Evolutionary conservation across 2,888 invertebrate genomes (phyloP).

Genomic region (Latrodectus elegans): DNA sequence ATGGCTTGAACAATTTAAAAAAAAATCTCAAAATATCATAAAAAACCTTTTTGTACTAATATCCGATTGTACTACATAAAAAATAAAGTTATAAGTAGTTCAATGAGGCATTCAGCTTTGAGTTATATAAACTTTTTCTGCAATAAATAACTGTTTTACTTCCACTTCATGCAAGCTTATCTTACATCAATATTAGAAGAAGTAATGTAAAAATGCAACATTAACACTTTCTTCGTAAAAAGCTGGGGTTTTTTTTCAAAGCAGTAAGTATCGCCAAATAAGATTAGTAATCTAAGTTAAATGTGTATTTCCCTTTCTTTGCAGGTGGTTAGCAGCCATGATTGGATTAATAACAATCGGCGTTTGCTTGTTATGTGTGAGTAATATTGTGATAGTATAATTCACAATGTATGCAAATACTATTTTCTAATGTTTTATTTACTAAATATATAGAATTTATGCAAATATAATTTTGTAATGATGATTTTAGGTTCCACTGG

Average conservation of each 20-base stretch:
- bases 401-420: neutral
- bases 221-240: neutral
- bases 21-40: no score
- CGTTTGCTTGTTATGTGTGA: constrained; percentile 91
- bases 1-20: no score
- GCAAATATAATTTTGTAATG: neutral
- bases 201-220: neutral
- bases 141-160: no score
- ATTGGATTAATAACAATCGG: constrained; percentile 96
- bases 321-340: constrained; percentile 93
- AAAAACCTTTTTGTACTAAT: no score
- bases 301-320: constrained; percentile 60
- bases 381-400: constrained; percentile 74
- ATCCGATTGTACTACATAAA: no score
- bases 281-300: no score
- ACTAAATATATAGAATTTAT: neutral
- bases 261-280: no score
- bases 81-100: no score
- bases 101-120: no score
- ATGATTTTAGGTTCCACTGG: constrained; percentile 90
- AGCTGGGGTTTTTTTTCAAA: neutral
- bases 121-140: no score
- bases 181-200: no score
- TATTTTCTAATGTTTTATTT: neutral
- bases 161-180: no score